Percentiles rank a stretch among this genome's conserved stretches.
Conservation (phyloP, 2,113 vertebrate species). For the Zapornia atra region DNA sequence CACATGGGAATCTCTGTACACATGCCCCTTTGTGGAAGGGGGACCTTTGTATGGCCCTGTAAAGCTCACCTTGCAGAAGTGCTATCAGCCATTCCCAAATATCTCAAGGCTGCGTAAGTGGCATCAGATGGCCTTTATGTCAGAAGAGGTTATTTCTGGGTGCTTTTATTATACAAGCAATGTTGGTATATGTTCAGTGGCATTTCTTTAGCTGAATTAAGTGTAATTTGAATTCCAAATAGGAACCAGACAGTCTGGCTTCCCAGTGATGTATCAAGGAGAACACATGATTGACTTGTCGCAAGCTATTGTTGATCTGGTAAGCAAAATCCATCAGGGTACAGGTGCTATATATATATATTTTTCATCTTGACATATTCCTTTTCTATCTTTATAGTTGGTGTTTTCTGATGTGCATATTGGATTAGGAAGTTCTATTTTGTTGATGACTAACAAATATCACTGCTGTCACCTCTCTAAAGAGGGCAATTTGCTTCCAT, state of each 20-base stretch:
- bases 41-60: neutral
- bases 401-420: neutral
- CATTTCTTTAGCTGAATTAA: neutral
- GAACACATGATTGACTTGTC: neutral
- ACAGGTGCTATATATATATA: neutral
- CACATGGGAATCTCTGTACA: neutral
- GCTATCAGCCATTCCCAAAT: neutral
- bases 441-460: neutral
- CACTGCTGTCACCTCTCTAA: neutral
- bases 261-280: neutral
- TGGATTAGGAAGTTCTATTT: neutral
- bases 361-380: neutral
- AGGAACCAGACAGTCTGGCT: neutral
- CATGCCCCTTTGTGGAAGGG: neutral
- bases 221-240: neutral
- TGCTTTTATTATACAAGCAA: neutral
- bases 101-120: neutral
- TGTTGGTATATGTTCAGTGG: neutral
- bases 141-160: neutral
- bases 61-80: neutral
- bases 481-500: neutral
- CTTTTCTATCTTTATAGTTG: neutral
- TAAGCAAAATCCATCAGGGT: neutral
- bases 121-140: neutral
- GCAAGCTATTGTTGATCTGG: neutral